Base-by-base conservation (phyloP, 2,113 vertebrate species). In the Hystrix cristata region DNA sequence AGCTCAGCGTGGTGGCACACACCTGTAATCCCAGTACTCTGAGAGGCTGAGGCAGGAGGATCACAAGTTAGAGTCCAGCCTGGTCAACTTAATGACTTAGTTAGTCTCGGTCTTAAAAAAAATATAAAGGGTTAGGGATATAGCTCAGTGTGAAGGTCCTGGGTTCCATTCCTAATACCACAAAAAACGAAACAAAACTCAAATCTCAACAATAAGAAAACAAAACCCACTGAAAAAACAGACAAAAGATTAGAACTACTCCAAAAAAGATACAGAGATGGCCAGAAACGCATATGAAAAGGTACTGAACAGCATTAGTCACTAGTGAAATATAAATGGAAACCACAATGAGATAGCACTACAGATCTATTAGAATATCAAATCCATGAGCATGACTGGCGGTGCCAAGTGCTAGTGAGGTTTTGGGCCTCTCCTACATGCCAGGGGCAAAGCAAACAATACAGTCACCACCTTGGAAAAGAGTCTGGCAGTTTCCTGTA, bases 141-240 rank as follows among this genome's bases (percentile, higher is more conserved):
- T 46, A 78, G 74, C 74, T 78, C 74, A 51, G 74, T 29, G 46
- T 78, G 74, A 78, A 51, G 74, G 27, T 13, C 46, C 46, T 76
- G 25, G 23, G 2, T 76, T 76, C 23, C 15, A 25, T 16, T 76
- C 46, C 23, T 6, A 16, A 43, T 48, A 29, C 14, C 74, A 51
- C 14, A 51, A 51, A 78, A 29, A 16, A 29, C 13, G 48, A 48
- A 76, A 48, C 25, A 78, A 48, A 48, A 51, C 43, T 94, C n/a
- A 83, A 94, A 90, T 62, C 19, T 90, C 69, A 96, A 81, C 3
- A 91, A n/a, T 86, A 92, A 82, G n/a, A 86, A 74, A 94, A 60
- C 0, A 94, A 94, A 87, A 59, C 4, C 25, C 10, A 87, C 55
- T 86, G 25, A 46, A 59, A 46, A 48, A 82, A 57, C 1, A 6